Conservation (phyloP, 2,888 invertebrate species). For the Synergus gifuensis region DNA sequence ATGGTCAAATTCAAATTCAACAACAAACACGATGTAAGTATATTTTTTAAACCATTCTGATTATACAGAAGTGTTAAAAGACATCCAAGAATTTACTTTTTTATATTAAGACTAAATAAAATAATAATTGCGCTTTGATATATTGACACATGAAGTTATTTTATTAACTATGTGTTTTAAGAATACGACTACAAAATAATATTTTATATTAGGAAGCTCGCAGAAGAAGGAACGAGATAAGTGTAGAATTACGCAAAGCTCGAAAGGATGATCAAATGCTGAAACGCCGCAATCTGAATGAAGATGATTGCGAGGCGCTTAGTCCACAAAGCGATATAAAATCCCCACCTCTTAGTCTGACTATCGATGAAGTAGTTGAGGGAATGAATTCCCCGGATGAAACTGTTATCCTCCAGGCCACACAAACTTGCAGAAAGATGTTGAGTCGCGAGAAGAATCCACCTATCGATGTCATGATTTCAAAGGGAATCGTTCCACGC, state of each 20-base stretch:
- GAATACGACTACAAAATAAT: constrained; percentile 2
- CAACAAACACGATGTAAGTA: constrained; percentile 86
- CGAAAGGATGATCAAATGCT: constrained; percentile 95
- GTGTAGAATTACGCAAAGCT: constrained; percentile 94
- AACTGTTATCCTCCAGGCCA: constrained; percentile 83
- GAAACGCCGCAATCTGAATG: constrained; percentile 91
- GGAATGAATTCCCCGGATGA: constrained; percentile 85
- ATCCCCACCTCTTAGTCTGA: constrained; percentile 78
- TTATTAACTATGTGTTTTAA: too few relatives aligned
- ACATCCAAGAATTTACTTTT: too few relatives aligned
- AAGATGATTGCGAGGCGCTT: constrained; percentile 77
- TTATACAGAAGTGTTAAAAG: constrained; percentile 15
- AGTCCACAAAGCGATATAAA: constrained; percentile 78
- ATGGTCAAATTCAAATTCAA: constrained; percentile 88
- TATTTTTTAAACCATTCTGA: background rate
- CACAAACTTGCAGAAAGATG: constrained; percentile 91
- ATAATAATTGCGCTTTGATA: too few relatives aligned
- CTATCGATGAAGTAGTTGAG: constrained; percentile 85
- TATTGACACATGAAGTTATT: too few relatives aligned
- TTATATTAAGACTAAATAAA: too few relatives aligned
- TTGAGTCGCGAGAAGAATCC: constrained; percentile 94
- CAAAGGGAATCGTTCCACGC: constrained; percentile 89
- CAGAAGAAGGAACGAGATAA: constrained; percentile 91
- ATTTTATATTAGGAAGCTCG: constrained; percentile 86
- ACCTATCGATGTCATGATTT: constrained; percentile 92